Base-by-base conservation (phyloP, 2,888 invertebrate genomes). In the Sisyra terminalis region DNA sequence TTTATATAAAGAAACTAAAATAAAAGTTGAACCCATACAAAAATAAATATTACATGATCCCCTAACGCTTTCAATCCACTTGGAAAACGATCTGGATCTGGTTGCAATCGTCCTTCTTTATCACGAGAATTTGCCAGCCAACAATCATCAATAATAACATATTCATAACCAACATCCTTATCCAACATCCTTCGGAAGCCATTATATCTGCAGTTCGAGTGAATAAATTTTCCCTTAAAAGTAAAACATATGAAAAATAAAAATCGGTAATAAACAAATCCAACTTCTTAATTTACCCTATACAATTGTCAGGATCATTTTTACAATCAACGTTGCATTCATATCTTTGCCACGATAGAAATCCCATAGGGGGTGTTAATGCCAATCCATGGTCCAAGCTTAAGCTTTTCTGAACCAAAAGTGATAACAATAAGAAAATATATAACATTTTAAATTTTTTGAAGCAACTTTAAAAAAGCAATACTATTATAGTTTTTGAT, bases 281-380 rank as follows among this genome's bases (percentile, higher is more conserved):
- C 7, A 8, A 9, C 7, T 9, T 32, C 10, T 13, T 3, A 9
- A 32, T 11, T 18, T 61, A 78, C 78, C 75, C 76, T 46, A 78
- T 73, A 51, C 78, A 78, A 49, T 75, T 73, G 46, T 71, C 61
- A 1, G 76, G 78, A 51, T 75, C 72, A 40, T 65, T 66, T 29
- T 64, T 59, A 56, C 79, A 80, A 57, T 79, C 73, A 1, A 65
- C 69, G 46, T 72, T 68, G 53, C 80, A 80, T 16, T 75, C 58
- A 54, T 73, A 79, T 46, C 77, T 56, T 51, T 77, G 70, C 80
- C 79, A 79, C 1, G 76, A 70, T 49, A 79, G 63, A 78, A 78
- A 80, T 30, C 79, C 79, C 78, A 80, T 79, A 0, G 80, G 79
- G 0, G 80, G 80, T 2, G 75, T 78, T 42, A 65, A 53, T 0